Base-by-base conservation (phyloP, 2,113 vertebrate genomes). In the Archocentrus centrarchus region DNA sequence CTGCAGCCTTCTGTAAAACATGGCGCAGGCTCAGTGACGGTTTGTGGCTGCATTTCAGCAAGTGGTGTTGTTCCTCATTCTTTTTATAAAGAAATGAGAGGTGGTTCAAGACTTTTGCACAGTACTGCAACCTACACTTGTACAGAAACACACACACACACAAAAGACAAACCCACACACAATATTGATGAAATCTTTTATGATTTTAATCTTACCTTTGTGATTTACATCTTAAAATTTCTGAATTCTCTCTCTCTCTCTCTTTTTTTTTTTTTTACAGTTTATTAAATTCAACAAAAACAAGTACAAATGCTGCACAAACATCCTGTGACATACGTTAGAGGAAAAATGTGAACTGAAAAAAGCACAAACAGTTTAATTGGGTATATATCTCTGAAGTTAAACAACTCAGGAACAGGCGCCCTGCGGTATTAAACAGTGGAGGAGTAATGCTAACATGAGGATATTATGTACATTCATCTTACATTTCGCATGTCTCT, bases 281-380 rank as follows among this genome's bases (percentile, higher is more conserved):
- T 93, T 94, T 95, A 92, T 95, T 95, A 95, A 94, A 95, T 93
- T 96, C 95, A 96, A 96, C 87, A 86, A 93, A 95, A 95, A 92
- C 84, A 91, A 93, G 94, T 92, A 97, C 95, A 97, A 97, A 93
- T 93, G 95, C 83, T 92, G 95, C 94, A 90, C 82, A 89, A 89
- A 93, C 93, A 95, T 59, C 86, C 92, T 92, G 90, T 90, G 92
- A 95, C 86, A 30, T 93, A 92, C 80, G 91, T 87, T 82, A 93
- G 77, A 92, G 80, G 87, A 86, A 92, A 68, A 94, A 92, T 86
- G 91, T 86, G 78, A 91, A 89, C 87, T 77, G 63, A 89, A 93
- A 90, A 87, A 89, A 86, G 79, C 86, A 94, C 90, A 94, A 87
- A 91, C 77, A 59, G 59, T 91, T 91, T 95, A 93, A 86, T 86